Percentiles rank a stretch among this genome's conserved stretches.
phyloP scores from a whole-genome alignment of 2,113 vertebrate genomes.

The Neopipo cinnamomea region DNA sequence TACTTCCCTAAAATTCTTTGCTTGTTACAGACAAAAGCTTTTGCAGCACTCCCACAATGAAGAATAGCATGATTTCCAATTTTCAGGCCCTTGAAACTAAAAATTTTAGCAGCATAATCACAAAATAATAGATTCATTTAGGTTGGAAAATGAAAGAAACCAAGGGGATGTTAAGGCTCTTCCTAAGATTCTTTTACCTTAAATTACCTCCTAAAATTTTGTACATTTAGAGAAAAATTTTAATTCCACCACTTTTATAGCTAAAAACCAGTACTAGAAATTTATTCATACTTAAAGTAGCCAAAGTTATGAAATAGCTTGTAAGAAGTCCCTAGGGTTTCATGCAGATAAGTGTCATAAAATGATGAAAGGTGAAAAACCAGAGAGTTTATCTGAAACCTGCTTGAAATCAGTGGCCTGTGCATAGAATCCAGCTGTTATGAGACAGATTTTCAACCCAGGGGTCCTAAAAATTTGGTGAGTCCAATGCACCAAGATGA shows the following conservation, averaged over 20 bases:
- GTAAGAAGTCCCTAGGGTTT: not conserved
- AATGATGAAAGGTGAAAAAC: not conserved
- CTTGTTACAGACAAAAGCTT: not conserved
- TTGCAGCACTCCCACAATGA: not conserved
- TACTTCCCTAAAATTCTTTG: not conserved
- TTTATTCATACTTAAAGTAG: not conserved
- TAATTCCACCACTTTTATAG: not conserved
- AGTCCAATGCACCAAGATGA: not conserved
- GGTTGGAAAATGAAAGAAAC: not conserved
- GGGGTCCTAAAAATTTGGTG: not conserved
- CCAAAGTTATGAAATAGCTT: not conserved
- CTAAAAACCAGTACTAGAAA: not conserved
- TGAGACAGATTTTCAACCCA: not conserved
- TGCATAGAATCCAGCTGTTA: not conserved
- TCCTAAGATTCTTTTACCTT: not conserved
- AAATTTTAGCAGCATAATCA: not conserved
- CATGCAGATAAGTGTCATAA: not conserved
- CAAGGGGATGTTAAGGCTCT: not conserved
- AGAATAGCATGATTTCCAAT: not conserved
- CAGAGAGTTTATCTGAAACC: not conserved
- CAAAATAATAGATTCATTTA: not conserved
- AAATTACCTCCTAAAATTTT: not conserved
- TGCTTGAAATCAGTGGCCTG: not conserved
- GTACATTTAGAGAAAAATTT: not conserved
- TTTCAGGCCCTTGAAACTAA: not conserved